phyloP scores from a whole-genome alignment of 2,888 invertebrate species.

The Catotricha subobsoleta region DNA sequence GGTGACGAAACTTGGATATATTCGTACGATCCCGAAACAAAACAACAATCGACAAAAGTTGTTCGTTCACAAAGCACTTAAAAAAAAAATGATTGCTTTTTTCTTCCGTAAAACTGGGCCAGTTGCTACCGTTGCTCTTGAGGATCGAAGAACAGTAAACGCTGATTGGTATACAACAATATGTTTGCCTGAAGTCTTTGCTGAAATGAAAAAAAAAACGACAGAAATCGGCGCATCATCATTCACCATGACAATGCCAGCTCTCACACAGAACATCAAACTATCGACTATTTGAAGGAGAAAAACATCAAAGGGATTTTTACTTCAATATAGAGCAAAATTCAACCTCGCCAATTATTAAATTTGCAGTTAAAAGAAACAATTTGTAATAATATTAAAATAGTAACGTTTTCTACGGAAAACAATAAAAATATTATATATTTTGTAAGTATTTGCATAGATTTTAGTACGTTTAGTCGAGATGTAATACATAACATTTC shows the following conservation, averaged over 20 bases:
- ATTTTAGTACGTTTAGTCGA: too few relatives aligned
- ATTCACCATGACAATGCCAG: constrained; percentile 12
- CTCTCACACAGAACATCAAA: constrained; percentile 11
- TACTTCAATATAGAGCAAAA: too few relatives aligned
- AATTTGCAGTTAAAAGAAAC: too few relatives aligned
- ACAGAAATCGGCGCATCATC: too few relatives aligned
- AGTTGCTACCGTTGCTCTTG: constrained; percentile 14
- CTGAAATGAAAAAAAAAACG: constrained; percentile 16
- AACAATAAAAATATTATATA: too few relatives aligned
- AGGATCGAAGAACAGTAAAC: constrained; percentile 14
- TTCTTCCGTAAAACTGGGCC: constrained; percentile 14
- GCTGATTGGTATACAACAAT: constrained; percentile 16
- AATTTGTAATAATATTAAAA: too few relatives aligned
- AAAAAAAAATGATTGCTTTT: constrained; percentile 12
- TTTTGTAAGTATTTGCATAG: too few relatives aligned
- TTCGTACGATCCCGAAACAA: constrained; percentile 13
- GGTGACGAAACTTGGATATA: constrained; percentile 15
- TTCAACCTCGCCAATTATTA: too few relatives aligned
- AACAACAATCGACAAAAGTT: constrained; percentile 13
- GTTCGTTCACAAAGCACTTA: constrained; percentile 10
- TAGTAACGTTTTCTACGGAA: too few relatives aligned
- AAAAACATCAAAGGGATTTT: constrained; percentile 11
- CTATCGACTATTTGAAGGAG: constrained; percentile 8
- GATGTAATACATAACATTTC: too few relatives aligned
- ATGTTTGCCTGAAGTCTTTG: constrained; percentile 14